These are phyloP conservation scores for Limnothrissa miodon DNA, from an alignment of 2,113 vertebrate genomes.

Conservation along the genomic window DNA sequence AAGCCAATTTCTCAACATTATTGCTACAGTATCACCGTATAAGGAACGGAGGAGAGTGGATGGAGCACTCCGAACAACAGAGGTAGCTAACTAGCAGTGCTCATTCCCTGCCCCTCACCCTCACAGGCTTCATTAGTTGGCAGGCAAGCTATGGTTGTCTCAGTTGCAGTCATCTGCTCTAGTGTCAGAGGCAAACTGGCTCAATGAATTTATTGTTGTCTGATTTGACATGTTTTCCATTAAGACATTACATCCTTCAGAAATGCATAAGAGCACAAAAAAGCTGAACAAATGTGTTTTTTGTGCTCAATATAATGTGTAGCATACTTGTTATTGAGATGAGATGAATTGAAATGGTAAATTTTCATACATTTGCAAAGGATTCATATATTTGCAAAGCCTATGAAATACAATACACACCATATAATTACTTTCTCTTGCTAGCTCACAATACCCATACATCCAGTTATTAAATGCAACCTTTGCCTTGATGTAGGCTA, in stretches of 20 bases:
- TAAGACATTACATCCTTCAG: neutral
- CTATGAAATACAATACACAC: neutral
- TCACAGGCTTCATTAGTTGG: neutral
- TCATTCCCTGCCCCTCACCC: neutral
- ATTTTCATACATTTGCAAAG: too few species aligned
- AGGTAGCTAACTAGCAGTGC: constrained; percentile 10
- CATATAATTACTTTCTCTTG: neutral
- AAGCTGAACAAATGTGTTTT: neutral
- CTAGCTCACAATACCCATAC: neutral
- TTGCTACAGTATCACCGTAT: constrained; percentile 5
- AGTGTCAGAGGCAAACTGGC: too few species aligned
- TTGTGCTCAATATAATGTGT: too few species aligned
- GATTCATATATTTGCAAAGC: too few species aligned
- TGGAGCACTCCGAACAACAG: neutral
- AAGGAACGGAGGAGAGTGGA: neutral
- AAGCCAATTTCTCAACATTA: neutral
- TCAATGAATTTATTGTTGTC: too few species aligned
- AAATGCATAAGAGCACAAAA: neutral
- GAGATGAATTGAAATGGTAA: neutral
- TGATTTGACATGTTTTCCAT: too few species aligned
- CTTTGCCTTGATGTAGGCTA: neutral
- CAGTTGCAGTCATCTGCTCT: neutral
- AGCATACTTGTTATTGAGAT: too few species aligned
- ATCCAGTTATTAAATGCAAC: neutral
- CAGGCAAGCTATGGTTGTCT: neutral